These are phyloP conservation scores for Chaenocephalus aceratus DNA, from an alignment of 2,113 vertebrate genomes.

Conservation along the genomic window DNA sequence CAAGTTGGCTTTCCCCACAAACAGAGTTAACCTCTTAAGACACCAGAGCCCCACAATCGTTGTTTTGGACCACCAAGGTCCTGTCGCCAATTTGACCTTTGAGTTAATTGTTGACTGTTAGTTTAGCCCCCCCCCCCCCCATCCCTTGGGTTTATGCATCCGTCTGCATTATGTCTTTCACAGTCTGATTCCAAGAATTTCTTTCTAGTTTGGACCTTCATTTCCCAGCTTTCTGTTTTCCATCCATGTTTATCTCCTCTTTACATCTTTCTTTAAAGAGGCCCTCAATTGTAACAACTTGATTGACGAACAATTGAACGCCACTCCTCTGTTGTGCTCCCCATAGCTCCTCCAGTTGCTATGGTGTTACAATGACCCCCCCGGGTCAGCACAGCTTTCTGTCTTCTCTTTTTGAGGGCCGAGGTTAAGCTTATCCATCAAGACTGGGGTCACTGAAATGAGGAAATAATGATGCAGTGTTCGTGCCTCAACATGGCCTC, in stretches of 20 bases:
- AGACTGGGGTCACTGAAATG: conserved; percentile 30
- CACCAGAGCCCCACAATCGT: conserved; percentile 11
- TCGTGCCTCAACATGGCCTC: not conserved
- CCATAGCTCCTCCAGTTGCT: conserved; percentile 32
- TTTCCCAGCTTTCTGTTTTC: not conserved
- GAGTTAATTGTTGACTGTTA: conserved; percentile 59
- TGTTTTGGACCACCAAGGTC: conserved; percentile 44
- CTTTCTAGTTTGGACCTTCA: not conserved
- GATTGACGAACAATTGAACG: conserved; percentile 15
- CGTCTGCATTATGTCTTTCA: not conserved
- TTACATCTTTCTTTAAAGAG: not conserved
- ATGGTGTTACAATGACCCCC: conserved; percentile 20
- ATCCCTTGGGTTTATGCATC: conserved; percentile 11
- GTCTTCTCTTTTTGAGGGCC: conserved; percentile 23
- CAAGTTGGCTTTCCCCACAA: conserved; percentile 37
- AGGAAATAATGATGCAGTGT: conserved; percentile 23
- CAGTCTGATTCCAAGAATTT: too few species aligned
- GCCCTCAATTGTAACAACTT: not conserved
- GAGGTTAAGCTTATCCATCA: conserved; percentile 16
- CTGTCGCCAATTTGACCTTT: conserved; percentile 49
- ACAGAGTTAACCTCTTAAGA: conserved; percentile 35
- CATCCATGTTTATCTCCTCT: not conserved
- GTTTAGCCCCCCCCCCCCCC: conserved; percentile 32
- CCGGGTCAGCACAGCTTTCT: conserved; percentile 25
- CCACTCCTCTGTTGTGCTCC: conserved; percentile 40